Evolutionary conservation across 92 coral and sea anemone genomes (phyloP), one percentile per base, ranked within the genome.

Genomic region (Actinernus sp.): DNA sequence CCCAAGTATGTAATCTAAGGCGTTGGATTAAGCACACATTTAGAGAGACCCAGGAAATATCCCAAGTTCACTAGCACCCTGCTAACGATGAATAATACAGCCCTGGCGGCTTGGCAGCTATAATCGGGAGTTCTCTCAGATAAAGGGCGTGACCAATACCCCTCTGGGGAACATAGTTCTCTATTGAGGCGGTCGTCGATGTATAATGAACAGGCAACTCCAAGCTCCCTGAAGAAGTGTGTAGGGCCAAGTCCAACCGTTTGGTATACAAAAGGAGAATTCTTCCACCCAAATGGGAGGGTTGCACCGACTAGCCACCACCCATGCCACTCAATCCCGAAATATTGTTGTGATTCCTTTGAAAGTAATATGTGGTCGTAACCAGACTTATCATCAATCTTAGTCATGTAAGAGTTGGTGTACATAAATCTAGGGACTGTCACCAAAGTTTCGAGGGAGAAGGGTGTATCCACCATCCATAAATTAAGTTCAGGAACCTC

Each of bases 211-310:
- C 47, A 49, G 1, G 85, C 44, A 3, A 83, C 27, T 2, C 74
- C 82, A 4, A 24, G 16, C 8, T 26, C 50, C 13, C 73, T 52
- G 53, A 64, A 9, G 43, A 20, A 53, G 9, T 33, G 20, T 0
- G 33, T 61, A 0, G 54, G 40, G 0, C 26, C 65, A 12, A 39
- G 27, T 11, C 83, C 83, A 21, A 74, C 55, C 14, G 83, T 55
- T 28, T 74, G 83, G 31, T 76, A 76, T 2, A 74, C n/a, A n/a
- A 24, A 76, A 1, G 83, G 73, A 3, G 76, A 64, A 13, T 44
- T 54, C 21, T 65, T 76, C 84, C 89, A 83, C 1, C 79, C 84
- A 31, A 77, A 67, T 0, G 79, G 79, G 1, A 65, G 47, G 6
- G 76, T 76, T 13, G 58, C 43, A 8, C 24, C 19, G 6, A 76